These are phyloP conservation scores for Ectropis crepuscularia DNA, from an alignment of 2,888 invertebrate species.

Conservation along the genomic window DNA sequence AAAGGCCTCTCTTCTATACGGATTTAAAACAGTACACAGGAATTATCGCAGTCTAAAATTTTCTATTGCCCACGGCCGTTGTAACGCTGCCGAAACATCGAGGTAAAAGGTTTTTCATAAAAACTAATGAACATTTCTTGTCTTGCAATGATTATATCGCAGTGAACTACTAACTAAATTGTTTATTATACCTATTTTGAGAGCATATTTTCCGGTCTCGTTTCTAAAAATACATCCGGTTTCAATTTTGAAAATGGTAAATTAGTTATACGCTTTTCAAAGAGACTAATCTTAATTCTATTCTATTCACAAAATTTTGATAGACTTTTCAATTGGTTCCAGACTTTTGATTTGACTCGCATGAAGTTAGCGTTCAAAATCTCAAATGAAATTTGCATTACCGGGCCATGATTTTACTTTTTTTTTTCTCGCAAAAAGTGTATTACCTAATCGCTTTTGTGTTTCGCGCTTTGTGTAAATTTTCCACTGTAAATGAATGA, in stretches of 20 bases:
- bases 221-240: conserved; percentile 10
- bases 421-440: neutral
- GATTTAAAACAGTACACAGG: too few relatives aligned
- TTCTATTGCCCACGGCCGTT: too few relatives aligned
- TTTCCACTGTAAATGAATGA: neutral
- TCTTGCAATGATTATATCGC: neutral
- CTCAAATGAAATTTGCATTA: neutral
- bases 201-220: conserved; percentile 1
- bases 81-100: too few relatives aligned
- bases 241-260: conserved; percentile 5
- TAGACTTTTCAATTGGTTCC: conserved; percentile 24
- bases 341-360: conserved; percentile 25
- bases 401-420: neutral
- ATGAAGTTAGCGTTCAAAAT: conserved; percentile 17
- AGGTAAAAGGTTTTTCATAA: neutral
- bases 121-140: neutral
- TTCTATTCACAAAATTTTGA: conserved; percentile 15
- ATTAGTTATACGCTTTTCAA: conserved; percentile 10
- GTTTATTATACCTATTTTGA: neutral
- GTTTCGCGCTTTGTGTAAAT: neutral
- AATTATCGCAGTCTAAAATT: too few relatives aligned
- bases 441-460: neutral
- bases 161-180: neutral
- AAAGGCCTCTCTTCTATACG: too few relatives aligned
- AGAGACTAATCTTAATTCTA: conserved; percentile 11